These are phyloP conservation scores for Cistogaster globosa DNA, from an alignment of 2,888 invertebrate species.

Conservation along the genomic window DNA sequence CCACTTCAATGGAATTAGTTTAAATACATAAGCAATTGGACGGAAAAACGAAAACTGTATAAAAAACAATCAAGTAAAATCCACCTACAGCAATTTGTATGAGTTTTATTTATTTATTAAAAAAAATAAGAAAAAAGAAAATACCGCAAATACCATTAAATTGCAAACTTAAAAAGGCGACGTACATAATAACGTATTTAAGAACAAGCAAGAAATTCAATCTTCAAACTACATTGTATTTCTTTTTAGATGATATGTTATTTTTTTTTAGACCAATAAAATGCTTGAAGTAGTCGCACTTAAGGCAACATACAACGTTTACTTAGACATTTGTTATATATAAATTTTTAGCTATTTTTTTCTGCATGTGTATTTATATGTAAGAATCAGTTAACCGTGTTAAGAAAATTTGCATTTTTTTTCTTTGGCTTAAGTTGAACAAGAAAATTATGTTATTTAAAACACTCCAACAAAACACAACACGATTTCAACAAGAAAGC, in stretches of 20 bases:
- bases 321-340: background rate
- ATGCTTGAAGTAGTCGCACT: background rate
- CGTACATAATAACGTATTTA: conserved; percentile 54
- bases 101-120: conserved; percentile 7
- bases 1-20: conserved; percentile 72
- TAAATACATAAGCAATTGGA: conserved; percentile 70
- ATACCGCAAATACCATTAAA: conserved; percentile 47
- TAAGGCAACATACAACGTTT: background rate
- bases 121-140: conserved; percentile 14
- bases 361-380: too few species aligned
- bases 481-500: background rate
- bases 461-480: conserved; percentile 29
- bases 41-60: background rate
- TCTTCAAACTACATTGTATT: background rate
- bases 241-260: conserved; percentile 13
- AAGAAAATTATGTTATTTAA: conserved; percentile 51
- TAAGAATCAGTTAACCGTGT: conserved; percentile 33
- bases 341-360: too few species aligned
- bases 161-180: conserved; percentile 58
- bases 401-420: conserved; percentile 2
- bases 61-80: conserved; percentile 31
- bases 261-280: background rate
- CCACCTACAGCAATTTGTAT: conserved; percentile 62
- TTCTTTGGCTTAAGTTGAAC: conserved; percentile 1
- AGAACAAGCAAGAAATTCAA: conserved; percentile 5